A percentile compares a stretch with the other conserved stretches of the same genome.
Evolutionary conservation across 2,797 vertebrate genomes (phyloP).

Genomic region (Ispidina picta): DNA sequence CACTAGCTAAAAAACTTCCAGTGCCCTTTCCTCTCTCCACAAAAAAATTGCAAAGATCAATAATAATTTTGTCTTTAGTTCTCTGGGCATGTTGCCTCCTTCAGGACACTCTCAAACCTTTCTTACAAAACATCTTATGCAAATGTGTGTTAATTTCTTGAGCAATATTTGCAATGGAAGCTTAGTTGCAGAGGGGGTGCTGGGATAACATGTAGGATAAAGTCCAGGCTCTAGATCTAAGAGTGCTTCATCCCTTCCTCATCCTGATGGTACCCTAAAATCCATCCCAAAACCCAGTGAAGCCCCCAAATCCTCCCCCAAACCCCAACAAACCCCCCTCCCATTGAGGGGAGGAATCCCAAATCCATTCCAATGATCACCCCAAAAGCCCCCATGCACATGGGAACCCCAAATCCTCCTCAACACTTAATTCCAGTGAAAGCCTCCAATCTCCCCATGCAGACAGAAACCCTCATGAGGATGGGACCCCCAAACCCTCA

Average conservation of each 20-base stretch:
- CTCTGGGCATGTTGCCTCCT: background rate
- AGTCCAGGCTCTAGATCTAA: background rate
- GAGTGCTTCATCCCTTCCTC: background rate
- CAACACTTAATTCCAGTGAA: background rate
- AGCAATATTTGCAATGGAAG: background rate
- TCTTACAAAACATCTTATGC: background rate
- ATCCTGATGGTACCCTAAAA: background rate
- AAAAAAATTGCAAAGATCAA: background rate
- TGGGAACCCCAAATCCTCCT: background rate
- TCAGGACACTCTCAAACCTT: background rate
- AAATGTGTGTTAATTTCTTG: background rate
- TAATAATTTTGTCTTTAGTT: background rate
- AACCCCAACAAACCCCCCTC: background rate
- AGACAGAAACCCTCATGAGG: background rate
- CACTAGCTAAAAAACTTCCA: background rate
- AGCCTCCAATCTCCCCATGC: background rate
- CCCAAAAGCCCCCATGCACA: background rate
- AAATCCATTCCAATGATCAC: background rate
- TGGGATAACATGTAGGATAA: accelerated
- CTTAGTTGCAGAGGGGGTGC: background rate
- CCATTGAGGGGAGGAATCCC: accelerated
- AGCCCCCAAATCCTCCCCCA: background rate
- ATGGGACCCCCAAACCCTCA: background rate
- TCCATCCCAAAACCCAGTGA: accelerated
- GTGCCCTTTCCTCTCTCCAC: background rate